Conservation (phyloP, 1,140 invertebrate genomes). For the Rhynchophorus ferrugineus region DNA sequence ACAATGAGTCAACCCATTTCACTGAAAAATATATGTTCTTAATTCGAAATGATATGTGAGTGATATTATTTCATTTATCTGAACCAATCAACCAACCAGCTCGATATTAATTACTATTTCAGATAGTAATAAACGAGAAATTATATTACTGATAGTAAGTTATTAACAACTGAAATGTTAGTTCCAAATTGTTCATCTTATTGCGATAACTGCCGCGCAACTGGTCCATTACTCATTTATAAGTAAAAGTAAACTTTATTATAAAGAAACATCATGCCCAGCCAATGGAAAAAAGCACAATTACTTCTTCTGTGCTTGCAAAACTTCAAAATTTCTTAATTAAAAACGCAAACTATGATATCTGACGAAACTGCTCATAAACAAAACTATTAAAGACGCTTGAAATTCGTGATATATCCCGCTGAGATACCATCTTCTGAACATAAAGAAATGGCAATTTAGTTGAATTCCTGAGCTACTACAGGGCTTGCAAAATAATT, state of each 20-base stretch:
- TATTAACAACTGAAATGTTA: no score
- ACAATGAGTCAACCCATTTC: no score
- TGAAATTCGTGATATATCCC: neutral
- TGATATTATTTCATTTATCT: no score
- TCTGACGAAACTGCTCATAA: conserved; percentile 6
- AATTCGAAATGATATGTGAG: no score
- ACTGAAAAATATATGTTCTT: no score
- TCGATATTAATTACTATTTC: no score
- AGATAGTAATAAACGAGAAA: no score
- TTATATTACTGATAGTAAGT: no score
- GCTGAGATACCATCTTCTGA: conserved; percentile 9
- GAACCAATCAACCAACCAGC: no score
- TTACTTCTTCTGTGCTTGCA: neutral
- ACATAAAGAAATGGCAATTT: conserved; percentile 6
- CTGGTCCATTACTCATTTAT: no score
- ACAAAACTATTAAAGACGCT: conserved; percentile 16
- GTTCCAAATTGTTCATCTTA: no score
- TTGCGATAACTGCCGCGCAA: no score
- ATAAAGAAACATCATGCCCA: neutral
- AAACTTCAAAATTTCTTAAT: conserved; percentile 9
- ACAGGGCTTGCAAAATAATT: neutral
- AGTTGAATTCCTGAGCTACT: conserved; percentile 4
- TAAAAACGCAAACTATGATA: conserved; percentile 13
- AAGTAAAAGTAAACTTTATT: neutral
- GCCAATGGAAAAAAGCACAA: neutral